phyloP scores from a whole-genome alignment of 2,888 invertebrate genomes.

The Osmoderma eremita region DNA sequence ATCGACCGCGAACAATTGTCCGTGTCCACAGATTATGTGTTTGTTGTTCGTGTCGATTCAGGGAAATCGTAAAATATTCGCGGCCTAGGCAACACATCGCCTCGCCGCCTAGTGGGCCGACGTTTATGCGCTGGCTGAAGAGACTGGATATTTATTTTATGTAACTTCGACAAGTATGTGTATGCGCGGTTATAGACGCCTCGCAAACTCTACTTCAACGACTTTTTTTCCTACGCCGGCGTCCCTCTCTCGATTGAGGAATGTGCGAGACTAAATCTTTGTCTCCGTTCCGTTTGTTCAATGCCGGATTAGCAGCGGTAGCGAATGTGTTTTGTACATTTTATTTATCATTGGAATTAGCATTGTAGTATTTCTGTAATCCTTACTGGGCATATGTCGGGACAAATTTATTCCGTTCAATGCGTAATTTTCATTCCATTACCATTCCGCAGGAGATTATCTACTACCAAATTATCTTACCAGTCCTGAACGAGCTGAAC shows the following conservation, averaged over 20 bases:
- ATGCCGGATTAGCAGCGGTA: not conserved
- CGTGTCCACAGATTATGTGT: constrained; percentile 18
- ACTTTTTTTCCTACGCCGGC: constrained; percentile 3
- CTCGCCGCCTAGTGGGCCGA: constrained; percentile 8
- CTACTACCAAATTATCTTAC: constrained; percentile 2
- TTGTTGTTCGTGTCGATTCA: constrained; percentile 24
- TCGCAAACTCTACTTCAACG: constrained; percentile 13
- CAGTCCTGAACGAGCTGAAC: not conserved
- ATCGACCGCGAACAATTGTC: constrained; percentile 28
- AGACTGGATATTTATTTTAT: constrained; percentile 27
- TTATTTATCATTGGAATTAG: not conserved
- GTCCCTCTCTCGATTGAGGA: constrained; percentile 2
- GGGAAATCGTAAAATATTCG: constrained; percentile 24
- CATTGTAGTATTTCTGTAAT: not conserved
- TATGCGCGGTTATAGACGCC: constrained; percentile 23
- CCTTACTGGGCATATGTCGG: not conserved
- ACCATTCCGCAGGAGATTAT: not conserved
- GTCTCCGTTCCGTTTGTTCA: not conserved
- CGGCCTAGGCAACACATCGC: constrained; percentile 18
- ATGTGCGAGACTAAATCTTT: not conserved
- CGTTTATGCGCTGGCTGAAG: constrained; percentile 19
- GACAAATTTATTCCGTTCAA: not conserved
- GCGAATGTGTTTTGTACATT: not conserved
- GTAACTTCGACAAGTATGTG: constrained; percentile 13
- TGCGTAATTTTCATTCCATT: not conserved